Evolutionary conservation across 2,797 vertebrate species (phyloP), one percentile per base, ranked within the genome.

Genomic region (Acanthurus tractus): DNA sequence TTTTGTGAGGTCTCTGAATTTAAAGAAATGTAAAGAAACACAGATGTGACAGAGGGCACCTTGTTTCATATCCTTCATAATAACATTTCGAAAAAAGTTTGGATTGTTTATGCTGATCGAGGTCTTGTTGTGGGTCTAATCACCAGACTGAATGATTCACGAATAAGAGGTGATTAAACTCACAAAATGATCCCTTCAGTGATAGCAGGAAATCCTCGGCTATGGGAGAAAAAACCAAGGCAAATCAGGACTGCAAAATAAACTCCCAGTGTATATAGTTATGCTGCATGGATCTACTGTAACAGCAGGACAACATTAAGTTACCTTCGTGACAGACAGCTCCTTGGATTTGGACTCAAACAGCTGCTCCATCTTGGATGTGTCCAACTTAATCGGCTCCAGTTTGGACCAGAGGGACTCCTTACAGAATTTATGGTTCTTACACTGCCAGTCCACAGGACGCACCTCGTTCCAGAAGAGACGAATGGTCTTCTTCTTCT

Each of bases 271-370:
- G 13, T 44, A 1, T 22, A 18, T 4, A 22, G 42, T 59, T 45
- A 58, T 23, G 23, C 54, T 48, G 46, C 22, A 38, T 63, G 29
- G 17, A 8, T 78, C 23, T 29, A 58, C 46, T 67, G 22, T 63
- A 17, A 64, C 36, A 79, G 44, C 46, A 57, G 18, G 14, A 6
- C 22, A 63, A 55, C 69, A 65, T 20, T 20, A 13, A 22, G 34
- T 90, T 97, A 99, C 98, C 97, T 99, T 99, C 23, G 97, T 96
- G 89, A 97, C 96, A 70, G 97, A 96, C 86, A 99, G 93, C 93
- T 99, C 98, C 94, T 99, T 99, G 85, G 97, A 99, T 76, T 99
- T 99, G 48, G 97, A 96, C 92, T 99, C 98, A 93, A 99, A 99
- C 85, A 99, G 97, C 93, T 98, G 97, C 91, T 99, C 98, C 93